Evolutionary conservation across 2,113 vertebrate genomes (phyloP), one percentile per base, ranked within the genome.

Genomic region (Australoheros scitulus): DNA sequence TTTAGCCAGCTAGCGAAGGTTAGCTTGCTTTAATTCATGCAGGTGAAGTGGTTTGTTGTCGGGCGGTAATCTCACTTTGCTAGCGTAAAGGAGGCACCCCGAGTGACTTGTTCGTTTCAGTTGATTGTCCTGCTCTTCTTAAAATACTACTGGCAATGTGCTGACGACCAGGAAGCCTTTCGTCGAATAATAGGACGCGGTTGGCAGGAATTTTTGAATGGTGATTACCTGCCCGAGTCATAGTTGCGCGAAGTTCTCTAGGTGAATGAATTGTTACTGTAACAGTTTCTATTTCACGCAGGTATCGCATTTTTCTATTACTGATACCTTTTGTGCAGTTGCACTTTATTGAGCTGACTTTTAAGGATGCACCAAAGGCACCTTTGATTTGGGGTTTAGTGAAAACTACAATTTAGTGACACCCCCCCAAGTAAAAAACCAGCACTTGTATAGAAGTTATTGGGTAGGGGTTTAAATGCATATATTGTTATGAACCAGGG

Each of bases 31-130:
- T 83, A 83, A 87, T 92, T 88, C 91, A 87, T 83, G 91, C 85
- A 88, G 89, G 91, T 91, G 79, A 88, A 70, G 90, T n/a, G 88
- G 82, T 83, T 88, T 55, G 61, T 76, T 82, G 61, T 83, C 65
- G 72, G 82, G 84, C 82, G 83, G 29, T 88, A 75, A 91, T 68
- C 76, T 90, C 76, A 79, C 79, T 85, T 76, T 81, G 86, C 86
- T 86, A 81, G 79, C 83, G 87, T 90, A 92, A 94, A 93, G 93
- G 92, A 94, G 90, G 92, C 89, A 43, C 91, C 83, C 81, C 86
- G 90, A 93, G 82, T 68, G 82, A 82, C 76, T 85, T 82, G 82
- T 80, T 89, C 61, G n/a, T 89, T 80, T 79, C 77, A 76, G 14
- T 56, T 70, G 63, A 80, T 75, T 78, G 65, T 20, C 60, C 74